Base-by-base conservation (phyloP, 2,888 invertebrate species). In the Harpalus rubripes region DNA sequence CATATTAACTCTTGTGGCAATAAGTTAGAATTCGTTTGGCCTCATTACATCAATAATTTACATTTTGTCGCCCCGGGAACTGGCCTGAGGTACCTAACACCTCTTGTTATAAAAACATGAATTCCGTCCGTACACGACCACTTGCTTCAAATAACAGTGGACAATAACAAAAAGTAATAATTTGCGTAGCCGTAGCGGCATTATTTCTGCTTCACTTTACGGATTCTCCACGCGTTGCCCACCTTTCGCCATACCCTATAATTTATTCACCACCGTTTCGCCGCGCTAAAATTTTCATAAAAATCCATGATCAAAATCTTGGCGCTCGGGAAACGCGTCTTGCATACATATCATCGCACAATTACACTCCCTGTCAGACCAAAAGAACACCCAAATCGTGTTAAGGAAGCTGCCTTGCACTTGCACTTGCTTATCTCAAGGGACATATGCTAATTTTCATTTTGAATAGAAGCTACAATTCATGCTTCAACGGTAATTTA, bases 241-340 rank as follows among this genome's bases (percentile, higher is more conserved):
- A 81, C 63, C 59, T 61, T 81, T 52, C 61, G 44, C 39, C 63
- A 80, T 61, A 44, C 81, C 65, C 72, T 72, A 26, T 81, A 68
- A 68, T 81, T 68, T 81, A 81, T 72, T 81, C 58, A 61, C 44
- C 41, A 63, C 81, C 26, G 72, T 81, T 61, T 56, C 81, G 32
- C 52, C 26, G 39, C 52, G 68, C 68, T 68, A 81, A 68, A 56
- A 68, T 81, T 81, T 81, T 81, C 68, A 81, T 81, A 68, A 81
- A 81, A 81, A 65, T 81, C 72, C 68, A 81, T 81, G 68, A 68
- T 68, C 68, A 72, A 56, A 81, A 74, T 74, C 72, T 74, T 74
- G 72, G 68, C 68, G 68, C 15, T 68, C 68, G 72, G 44, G 41
- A 32, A 59, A 79, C 79, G 52, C 79, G 58, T 16, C 79, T 79